A percentile compares a stretch with the other conserved stretches of the same genome.
Conservation (phyloP, 2,888 invertebrate genomes). For the Anorthoa munda region DNA sequence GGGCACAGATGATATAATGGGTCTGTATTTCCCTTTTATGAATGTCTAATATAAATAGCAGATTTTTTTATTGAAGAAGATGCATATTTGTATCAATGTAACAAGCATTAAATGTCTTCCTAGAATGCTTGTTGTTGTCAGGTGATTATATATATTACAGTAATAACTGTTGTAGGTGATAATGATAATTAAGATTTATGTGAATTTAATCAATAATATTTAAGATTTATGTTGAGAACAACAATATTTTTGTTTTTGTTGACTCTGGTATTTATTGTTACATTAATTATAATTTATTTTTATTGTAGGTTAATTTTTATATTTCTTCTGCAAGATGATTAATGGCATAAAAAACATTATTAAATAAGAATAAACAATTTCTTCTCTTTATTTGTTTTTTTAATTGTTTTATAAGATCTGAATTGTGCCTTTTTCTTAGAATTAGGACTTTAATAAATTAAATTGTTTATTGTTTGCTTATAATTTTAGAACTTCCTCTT, state of each 20-base stretch:
- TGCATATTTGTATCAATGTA: conserved; percentile 2
- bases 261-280: background rate
- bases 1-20: no score
- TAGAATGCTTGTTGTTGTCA: background rate
- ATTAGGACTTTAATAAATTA: background rate
- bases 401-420: no score
- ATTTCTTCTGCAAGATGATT: background rate
- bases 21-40: background rate
- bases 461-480: background rate
- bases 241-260: background rate
- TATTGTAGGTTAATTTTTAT: background rate
- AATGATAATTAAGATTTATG: conserved; percentile 32
- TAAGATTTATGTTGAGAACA: conserved; percentile 14
- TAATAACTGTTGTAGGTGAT: conserved; percentile 11
- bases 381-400: background rate
- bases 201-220: conserved; percentile 10
- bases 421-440: background rate
- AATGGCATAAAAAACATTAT: background rate
- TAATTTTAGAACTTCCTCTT: background rate
- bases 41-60: background rate
- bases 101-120: conserved; percentile 18
- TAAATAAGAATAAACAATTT: background rate
- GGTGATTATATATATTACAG: conserved; percentile 28
- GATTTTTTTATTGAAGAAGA: background rate
- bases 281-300: background rate